Percentiles rank a stretch among this genome's conserved stretches.
Conservation (phyloP, 2,113 vertebrate species). For the Girardinichthys multiradiatus region DNA sequence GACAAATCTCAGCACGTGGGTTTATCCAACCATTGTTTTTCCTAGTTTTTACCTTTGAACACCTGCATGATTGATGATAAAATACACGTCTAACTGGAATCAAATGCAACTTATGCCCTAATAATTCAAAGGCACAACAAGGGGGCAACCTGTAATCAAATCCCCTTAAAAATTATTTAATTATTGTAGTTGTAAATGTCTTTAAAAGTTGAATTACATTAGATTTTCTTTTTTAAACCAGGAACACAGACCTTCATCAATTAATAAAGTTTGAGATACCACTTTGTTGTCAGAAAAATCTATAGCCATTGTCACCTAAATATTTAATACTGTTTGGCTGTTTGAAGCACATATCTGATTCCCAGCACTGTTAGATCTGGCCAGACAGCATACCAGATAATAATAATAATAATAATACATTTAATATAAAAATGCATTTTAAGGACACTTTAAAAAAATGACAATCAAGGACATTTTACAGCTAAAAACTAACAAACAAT, state of each 20-base stretch:
- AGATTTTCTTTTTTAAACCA: neutral
- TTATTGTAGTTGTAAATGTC: neutral
- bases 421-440: too few species aligned
- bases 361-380: neutral
- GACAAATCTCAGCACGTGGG: slow-evolving; percentile 19
- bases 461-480: too few species aligned
- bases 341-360: slow-evolving; percentile 18
- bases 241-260: neutral
- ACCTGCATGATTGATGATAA: slow-evolving; percentile 10
- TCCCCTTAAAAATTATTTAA: neutral
- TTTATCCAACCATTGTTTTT: slow-evolving; percentile 5
- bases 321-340: neutral
- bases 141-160: neutral
- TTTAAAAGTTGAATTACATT: slow-evolving; percentile 1
- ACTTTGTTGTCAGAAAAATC: neutral
- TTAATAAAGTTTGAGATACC: neutral
- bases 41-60: slow-evolving; percentile 17
- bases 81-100: neutral
- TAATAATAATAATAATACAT: too few species aligned
- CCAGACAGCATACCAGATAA: too few species aligned
- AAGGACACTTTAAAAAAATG: too few species aligned
- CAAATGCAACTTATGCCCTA: neutral
- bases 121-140: neutral
- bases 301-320: neutral
- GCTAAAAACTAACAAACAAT: too few species aligned